Evolutionary conservation across 2,797 vertebrate genomes (phyloP).

Genomic region (Lepilemur septentrionalis): DNA sequence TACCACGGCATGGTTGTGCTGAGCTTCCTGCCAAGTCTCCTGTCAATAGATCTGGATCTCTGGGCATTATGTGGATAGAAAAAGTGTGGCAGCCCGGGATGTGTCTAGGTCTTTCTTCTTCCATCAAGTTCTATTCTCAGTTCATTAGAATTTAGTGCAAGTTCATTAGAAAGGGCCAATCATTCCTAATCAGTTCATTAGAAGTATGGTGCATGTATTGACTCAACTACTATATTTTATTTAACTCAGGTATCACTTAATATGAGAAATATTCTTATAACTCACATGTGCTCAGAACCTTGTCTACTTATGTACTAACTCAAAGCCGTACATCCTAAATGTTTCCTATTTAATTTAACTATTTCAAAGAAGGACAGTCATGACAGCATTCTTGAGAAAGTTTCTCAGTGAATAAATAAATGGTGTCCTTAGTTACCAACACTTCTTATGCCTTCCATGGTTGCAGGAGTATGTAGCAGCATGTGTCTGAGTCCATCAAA

Average conservation of each 20-base stretch:
- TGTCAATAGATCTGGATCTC: not conserved
- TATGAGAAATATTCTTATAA: not conserved
- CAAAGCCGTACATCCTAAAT: not conserved
- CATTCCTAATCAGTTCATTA: not conserved
- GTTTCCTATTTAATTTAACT: not conserved
- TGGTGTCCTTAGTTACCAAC: not conserved
- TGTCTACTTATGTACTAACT: not conserved
- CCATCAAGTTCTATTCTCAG: not conserved
- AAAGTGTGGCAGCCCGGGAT: not conserved
- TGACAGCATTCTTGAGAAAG: slow-evolving; percentile 6
- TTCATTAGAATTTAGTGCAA: not conserved
- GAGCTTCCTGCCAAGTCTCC: not conserved
- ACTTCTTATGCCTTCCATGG: not conserved
- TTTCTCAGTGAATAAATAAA: not conserved
- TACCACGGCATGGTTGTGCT: not conserved
- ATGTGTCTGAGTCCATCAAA: not conserved
- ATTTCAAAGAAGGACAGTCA: not conserved
- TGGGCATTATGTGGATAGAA: not conserved
- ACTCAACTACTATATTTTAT: not conserved
- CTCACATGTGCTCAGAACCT: not conserved
- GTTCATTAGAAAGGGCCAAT: not conserved
- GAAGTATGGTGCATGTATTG: not conserved
- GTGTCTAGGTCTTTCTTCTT: not conserved
- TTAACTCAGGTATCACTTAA: slow-evolving; percentile 5
- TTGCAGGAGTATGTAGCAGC: not conserved